Conservation (phyloP, 2,888 invertebrate genomes). For the Napeogenes inachia region DNA sequence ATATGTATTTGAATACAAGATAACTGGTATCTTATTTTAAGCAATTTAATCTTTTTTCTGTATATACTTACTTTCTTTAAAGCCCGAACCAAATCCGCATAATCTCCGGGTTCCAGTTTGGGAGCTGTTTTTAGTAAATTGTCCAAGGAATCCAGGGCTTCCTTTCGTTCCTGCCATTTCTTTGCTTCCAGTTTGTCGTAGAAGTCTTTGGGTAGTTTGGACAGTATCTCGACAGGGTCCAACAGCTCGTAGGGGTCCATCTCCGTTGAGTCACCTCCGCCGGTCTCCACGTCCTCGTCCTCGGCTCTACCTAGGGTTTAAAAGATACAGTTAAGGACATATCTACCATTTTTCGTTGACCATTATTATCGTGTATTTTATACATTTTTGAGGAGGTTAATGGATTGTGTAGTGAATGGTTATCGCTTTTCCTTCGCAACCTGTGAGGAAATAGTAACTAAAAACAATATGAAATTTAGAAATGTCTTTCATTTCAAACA, state of each 20-base stretch:
- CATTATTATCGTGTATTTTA: slow-evolving; percentile 14
- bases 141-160: slow-evolving; percentile 90
- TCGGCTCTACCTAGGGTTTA: slow-evolving; percentile 52
- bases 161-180: slow-evolving; percentile 98
- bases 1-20: neutral
- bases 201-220: slow-evolving; percentile 96
- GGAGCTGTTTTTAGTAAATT: slow-evolving; percentile 86
- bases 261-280: slow-evolving; percentile 79
- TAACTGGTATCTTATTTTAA: neutral
- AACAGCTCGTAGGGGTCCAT: slow-evolving; percentile 94
- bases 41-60: neutral
- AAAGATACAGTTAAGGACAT: neutral
- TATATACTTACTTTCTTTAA: slow-evolving; percentile 84
- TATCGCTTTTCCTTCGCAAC: no score
- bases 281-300: slow-evolving; percentile 78
- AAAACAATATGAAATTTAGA: no score
- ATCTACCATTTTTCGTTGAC: neutral
- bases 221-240: slow-evolving; percentile 94
- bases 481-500: no score
- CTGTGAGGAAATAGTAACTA: no score
- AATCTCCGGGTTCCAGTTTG: slow-evolving; percentile 94
- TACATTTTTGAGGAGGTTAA: no score
- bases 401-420: no score
- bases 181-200: slow-evolving; percentile 95
- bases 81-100: slow-evolving; percentile 90